A percentile compares a stretch with the other conserved stretches of the same genome.
These are phyloP conservation scores for Notodonta ziczac DNA, from an alignment of 2,888 invertebrate genomes.

Conservation along the genomic window DNA sequence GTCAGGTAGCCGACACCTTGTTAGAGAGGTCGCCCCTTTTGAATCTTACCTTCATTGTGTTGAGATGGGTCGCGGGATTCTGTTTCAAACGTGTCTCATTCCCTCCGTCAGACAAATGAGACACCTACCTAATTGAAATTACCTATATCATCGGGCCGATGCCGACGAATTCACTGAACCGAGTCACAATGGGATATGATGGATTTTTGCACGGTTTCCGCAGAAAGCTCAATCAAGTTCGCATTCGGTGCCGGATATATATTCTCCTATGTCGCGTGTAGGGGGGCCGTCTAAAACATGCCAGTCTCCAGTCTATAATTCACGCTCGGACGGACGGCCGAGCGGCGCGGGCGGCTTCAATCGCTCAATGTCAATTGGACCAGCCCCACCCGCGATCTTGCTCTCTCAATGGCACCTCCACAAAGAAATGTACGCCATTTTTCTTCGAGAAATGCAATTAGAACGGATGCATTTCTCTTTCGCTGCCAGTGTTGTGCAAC, in stretches of 20 bases:
- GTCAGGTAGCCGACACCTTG: conserved; percentile 80
- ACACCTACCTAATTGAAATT: conserved; percentile 63
- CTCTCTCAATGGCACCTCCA: conserved; percentile 58
- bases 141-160: conserved; percentile 32
- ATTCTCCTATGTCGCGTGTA: conserved; percentile 38
- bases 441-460: conserved; percentile 75
- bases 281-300: conserved; percentile 58
- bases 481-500: conserved; percentile 60
- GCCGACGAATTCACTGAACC: conserved; percentile 16
- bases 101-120: conserved; percentile 56
- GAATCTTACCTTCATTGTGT: conserved; percentile 70
- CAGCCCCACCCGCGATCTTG: conserved; percentile 59
- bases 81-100: conserved; percentile 68
- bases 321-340: conserved; percentile 56
- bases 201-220: conserved; percentile 3
- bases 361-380: conserved; percentile 72
- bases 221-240: conserved; percentile 15
- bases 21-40: conserved; percentile 70
- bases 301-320: conserved; percentile 61
- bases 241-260: conserved; percentile 31
- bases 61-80: conserved; percentile 69
- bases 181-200: conserved; percentile 8
- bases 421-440: conserved; percentile 75
- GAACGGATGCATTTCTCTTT: conserved; percentile 67
- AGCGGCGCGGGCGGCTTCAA: conserved; percentile 54